Evolutionary conservation across 2,888 invertebrate species (phyloP).

Genomic region (Leptogaster cylindrica): DNA sequence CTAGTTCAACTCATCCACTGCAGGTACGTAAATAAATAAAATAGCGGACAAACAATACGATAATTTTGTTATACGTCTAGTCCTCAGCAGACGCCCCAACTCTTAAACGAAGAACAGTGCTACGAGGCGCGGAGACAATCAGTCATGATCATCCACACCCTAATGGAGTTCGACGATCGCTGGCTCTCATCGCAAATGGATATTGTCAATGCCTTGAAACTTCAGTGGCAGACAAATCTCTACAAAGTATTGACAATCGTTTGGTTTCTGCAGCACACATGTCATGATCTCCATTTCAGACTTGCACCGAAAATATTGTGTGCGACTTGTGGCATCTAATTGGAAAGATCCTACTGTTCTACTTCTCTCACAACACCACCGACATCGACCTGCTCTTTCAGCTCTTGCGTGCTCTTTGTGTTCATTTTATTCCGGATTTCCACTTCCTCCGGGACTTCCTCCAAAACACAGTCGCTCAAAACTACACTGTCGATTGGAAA

Average conservation of each 20-base stretch:
- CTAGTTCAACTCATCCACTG: slow-evolving; percentile 56
- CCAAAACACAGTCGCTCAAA: slow-evolving; percentile 86
- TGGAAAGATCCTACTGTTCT: slow-evolving; percentile 88
- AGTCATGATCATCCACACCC: slow-evolving; percentile 77
- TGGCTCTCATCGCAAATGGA: slow-evolving; percentile 87
- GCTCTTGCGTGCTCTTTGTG: slow-evolving; percentile 84
- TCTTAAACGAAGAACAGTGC: slow-evolving; percentile 63
- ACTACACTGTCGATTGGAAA: slow-evolving; percentile 94
- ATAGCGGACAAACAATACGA: too few species aligned
- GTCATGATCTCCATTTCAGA: slow-evolving; percentile 64
- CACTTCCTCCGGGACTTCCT: slow-evolving; percentile 87
- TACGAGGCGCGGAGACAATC: slow-evolving; percentile 87
- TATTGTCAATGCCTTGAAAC: slow-evolving; percentile 76
- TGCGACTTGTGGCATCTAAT: slow-evolving; percentile 90
- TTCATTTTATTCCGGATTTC: slow-evolving; percentile 91
- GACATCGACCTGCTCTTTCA: slow-evolving; percentile 93
- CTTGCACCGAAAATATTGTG: slow-evolving; percentile 76
- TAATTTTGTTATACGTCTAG: slow-evolving; percentile 6
- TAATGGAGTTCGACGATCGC: slow-evolving; percentile 84
- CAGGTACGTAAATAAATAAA: slow-evolving; percentile 41
- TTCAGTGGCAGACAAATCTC: slow-evolving; percentile 86
- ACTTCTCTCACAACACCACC: slow-evolving; percentile 87
- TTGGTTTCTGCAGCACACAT: too few species aligned
- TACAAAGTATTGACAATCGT: too few species aligned
- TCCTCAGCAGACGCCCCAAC: slow-evolving; percentile 41